Evolutionary conservation across 2,113 vertebrate species (phyloP).

Genomic region (Syrmaticus mikado): DNA sequence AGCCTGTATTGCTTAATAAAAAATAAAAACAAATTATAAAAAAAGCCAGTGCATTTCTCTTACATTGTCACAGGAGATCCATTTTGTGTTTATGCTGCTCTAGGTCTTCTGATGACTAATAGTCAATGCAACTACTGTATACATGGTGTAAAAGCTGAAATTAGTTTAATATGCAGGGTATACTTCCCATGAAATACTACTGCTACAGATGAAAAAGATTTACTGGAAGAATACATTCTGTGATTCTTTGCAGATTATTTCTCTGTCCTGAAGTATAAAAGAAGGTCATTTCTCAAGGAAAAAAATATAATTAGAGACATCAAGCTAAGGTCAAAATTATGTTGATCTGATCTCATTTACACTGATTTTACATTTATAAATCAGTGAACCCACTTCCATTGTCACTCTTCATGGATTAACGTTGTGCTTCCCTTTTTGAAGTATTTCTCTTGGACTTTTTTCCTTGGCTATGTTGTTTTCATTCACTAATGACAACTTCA

Average conservation of each 20-base stretch:
- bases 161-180: conserved; percentile 70
- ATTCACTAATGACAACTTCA: neutral
- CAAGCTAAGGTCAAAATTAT: neutral
- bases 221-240: neutral
- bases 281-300: neutral
- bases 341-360: neutral
- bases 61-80: conserved; percentile 58
- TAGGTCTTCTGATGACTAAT: conserved; percentile 58
- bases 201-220: neutral
- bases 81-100: conserved; percentile 51
- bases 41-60: conserved; percentile 21
- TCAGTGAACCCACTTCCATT: neutral
- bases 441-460: neutral
- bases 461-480: neutral
- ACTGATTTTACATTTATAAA: neutral
- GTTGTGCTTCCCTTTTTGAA: neutral
- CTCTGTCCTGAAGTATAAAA: neutral
- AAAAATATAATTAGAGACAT: neutral
- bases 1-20: neutral
- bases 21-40: neutral
- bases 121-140: conserved; percentile 33
- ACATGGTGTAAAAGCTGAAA: conserved; percentile 61
- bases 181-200: conserved; percentile 49
- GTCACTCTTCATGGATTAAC: neutral
- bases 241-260: neutral